phyloP scores from a whole-genome alignment of 2,797 vertebrate species.

The Tauraco hartlaubi region DNA sequence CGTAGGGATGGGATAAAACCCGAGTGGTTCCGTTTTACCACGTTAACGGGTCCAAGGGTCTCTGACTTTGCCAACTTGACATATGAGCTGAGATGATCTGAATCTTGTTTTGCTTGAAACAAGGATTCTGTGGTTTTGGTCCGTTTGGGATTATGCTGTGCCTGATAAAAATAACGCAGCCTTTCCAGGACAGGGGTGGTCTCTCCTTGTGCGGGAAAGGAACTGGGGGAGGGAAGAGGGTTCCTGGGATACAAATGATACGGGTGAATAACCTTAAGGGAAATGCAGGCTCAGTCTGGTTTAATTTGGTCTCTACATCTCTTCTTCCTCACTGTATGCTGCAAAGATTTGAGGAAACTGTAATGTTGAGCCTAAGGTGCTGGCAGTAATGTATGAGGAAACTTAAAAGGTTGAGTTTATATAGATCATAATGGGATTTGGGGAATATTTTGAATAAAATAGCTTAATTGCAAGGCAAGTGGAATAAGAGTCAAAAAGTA shows the following conservation, averaged over 20 bases:
- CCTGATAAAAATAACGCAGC: background rate
- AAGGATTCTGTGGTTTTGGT: background rate
- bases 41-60: background rate
- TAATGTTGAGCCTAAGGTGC: background rate
- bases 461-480: background rate
- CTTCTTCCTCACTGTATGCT: background rate
- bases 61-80: background rate
- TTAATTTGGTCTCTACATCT: background rate
- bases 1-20: background rate
- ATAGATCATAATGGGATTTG: background rate
- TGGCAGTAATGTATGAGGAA: background rate
- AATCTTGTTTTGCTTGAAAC: background rate
- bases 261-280: conserved; percentile 33
- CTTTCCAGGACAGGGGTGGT: background rate
- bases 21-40: background rate
- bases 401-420: background rate
- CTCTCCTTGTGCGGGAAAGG: background rate
- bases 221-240: background rate
- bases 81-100: background rate
- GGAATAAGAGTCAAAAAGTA: background rate
- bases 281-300: background rate
- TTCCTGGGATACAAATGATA: conserved; percentile 29
- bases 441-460: background rate
- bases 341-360: background rate
- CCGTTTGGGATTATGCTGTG: background rate